Base-by-base conservation (phyloP, 1,140 invertebrate species). In the Zaprionus ornatus region DNA sequence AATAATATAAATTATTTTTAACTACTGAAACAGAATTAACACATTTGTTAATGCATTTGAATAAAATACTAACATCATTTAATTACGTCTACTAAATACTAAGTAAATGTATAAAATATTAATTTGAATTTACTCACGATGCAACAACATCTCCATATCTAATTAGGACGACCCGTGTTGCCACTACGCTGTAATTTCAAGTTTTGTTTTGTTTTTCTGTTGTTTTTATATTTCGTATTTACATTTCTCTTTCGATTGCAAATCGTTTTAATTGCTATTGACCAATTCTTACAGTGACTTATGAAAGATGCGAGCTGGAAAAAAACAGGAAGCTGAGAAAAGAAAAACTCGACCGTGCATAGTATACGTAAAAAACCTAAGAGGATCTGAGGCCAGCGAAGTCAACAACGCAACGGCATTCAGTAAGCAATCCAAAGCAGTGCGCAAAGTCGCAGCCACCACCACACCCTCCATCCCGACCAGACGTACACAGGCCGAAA, bases 301-400 rank as follows among this genome's bases (percentile, higher is more conserved):
- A 79, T 85, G 82, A 90, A 90, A 90, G 73, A 90, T 90, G 85
- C 85, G 79, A 85, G 81, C 75, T 81, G 85, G 79, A 74, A 90
- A 85, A 82, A 90, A 82, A 52, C 59, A 71, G 60, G 70, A 59
- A 72, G 76, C 70, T 69, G 82, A 82, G 71, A 90, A 64, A 67
- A 72, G 72, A 74, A 74, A 90, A 70, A 88, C 85, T 63, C 85
- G 85, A 81, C 48, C 86, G 74, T 88, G 85, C 76, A 79, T 90
- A 32, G 85, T 88, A 42, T 90, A 72, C 63, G 37, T 88, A 7
- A 88, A 74, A 50, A 82, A 88, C 72, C 42, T 88, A 27, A 87
- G 85, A 57, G 79, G 71, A 35, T 27, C 66, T 4, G 29, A 57
- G 19, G 25, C 65, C 19, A 52, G 7, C 15, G 73, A 71, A 6